Conservation (phyloP, 2,113 vertebrate genomes). For the Rallus limicola region DNA sequence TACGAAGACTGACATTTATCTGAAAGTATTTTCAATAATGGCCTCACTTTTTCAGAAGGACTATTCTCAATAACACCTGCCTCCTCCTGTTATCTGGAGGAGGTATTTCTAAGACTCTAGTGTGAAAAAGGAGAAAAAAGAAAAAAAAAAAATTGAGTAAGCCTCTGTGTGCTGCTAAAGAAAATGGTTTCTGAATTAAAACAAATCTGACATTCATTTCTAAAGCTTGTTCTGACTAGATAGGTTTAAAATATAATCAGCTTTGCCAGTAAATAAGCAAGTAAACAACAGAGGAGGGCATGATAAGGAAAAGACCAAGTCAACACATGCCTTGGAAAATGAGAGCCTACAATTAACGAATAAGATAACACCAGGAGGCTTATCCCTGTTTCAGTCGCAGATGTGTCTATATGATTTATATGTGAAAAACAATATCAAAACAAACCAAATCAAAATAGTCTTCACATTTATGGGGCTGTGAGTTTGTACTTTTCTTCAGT, state of each 20-base stretch:
- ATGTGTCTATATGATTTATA: slow-evolving; percentile 65
- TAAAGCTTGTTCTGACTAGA: slow-evolving; percentile 10
- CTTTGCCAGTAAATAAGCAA: slow-evolving; percentile 52
- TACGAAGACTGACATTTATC: slow-evolving; percentile 33
- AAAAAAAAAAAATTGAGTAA: not conserved
- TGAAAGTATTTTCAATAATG: slow-evolving; percentile 50
- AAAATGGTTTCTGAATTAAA: slow-evolving; percentile 48
- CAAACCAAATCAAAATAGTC: slow-evolving; percentile 63
- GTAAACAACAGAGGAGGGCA: slow-evolving; percentile 46
- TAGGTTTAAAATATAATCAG: slow-evolving; percentile 42
- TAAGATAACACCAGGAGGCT: slow-evolving; percentile 58
- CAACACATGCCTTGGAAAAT: slow-evolving; percentile 10
- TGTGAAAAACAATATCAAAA: slow-evolving; percentile 69
- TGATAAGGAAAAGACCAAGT: slow-evolving; percentile 42
- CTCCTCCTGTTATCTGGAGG: slow-evolving; percentile 13
- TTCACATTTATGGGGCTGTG: slow-evolving; percentile 45
- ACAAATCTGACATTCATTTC: slow-evolving; percentile 15
- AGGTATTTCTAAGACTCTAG: slow-evolving; percentile 11
- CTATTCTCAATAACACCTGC: slow-evolving; percentile 38
- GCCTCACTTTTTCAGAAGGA: not conserved
- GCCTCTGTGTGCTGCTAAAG: not conserved
- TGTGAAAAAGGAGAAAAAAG: not conserved
- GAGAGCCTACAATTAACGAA: slow-evolving; percentile 61
- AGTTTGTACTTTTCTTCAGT: slow-evolving; percentile 54
- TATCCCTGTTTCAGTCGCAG: slow-evolving; percentile 11